Percentiles rank a stretch among this genome's conserved stretches.
These are phyloP conservation scores for Chaetophractus vellerosus DNA, from an alignment of 2,797 vertebrate species.

Conservation along the genomic window DNA sequence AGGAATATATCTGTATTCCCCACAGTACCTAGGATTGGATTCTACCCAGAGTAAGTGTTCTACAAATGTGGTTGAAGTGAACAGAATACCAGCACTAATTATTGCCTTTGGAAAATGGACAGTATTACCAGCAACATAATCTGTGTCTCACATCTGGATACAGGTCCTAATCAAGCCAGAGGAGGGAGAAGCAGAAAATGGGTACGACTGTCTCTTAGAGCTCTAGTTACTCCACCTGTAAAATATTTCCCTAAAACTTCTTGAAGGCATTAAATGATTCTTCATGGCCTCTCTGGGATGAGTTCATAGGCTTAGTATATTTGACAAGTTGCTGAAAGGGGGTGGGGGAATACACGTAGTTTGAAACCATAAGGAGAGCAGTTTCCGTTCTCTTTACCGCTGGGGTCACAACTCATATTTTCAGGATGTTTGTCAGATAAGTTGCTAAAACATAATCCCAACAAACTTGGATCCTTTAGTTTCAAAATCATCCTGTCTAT, in stretches of 20 bases:
- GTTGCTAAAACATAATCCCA: constrained; percentile 49
- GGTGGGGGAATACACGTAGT: constrained; percentile 3
- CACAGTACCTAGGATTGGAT: background rate
- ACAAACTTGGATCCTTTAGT: constrained; percentile 42
- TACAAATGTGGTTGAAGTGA: background rate
- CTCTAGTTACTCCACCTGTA: background rate
- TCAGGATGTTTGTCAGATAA: background rate
- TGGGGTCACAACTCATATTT: background rate
- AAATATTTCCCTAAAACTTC: background rate
- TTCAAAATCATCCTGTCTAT: constrained; percentile 43
- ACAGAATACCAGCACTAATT: background rate
- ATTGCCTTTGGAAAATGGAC: background rate
- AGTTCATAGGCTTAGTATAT: constrained; percentile 2
- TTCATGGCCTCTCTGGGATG: background rate
- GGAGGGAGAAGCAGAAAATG: background rate
- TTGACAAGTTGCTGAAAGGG: constrained; percentile 51
- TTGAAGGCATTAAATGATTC: constrained; percentile 33
- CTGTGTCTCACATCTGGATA: background rate
- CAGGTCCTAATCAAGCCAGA: background rate
- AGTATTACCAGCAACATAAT: background rate
- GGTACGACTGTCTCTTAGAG: background rate
- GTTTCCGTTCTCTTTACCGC: background rate
- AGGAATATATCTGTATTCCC: background rate
- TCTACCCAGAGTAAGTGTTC: background rate
- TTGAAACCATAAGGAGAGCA: constrained; percentile 45